Base-by-base conservation (phyloP, 1,140 invertebrate species). In the Zophobas atratus region DNA sequence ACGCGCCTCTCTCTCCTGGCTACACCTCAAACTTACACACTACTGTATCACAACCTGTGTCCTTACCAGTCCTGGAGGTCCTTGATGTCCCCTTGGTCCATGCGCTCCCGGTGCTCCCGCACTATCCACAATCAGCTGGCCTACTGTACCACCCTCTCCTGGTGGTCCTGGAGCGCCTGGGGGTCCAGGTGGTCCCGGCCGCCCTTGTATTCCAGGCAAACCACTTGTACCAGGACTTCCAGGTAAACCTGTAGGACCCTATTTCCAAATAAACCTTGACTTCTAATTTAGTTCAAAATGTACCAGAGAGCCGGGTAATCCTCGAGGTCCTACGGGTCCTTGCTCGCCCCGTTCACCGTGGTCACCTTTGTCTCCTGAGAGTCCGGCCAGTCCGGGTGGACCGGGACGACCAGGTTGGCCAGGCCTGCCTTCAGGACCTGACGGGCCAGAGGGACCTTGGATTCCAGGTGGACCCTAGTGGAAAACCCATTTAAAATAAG, bases 321-420 rank as follows among this genome's bases (percentile, higher is more conserved):
- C 82, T 3, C 88, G 86, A 0, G 90, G 88, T 48, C 93, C 93
- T 48, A 90, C 88, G 0, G 90, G 88, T 2, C 93, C 93, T 85
- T 92, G 77, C 60, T 46, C 41, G 1, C 88, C 86, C 51, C 84
- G 81, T 53, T 89, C 86, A 39, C 90, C 90, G 74, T 79, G 78
- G 33, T 87, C 86, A 55, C 90, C 90, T 77, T 87, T 86, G 32
- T 84, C 82, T 3, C 90, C 20, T 20, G 20, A 20, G 20, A 20
- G 20, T 20, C 20, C 20, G 20, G 20, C 20, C 20, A 20, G 0
- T 20, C 20, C 90, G 53, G 79, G 38, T 63, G 83, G 86, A 39
- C 90, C 89, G 70, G 84, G 81, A 1, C 87, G 88, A n/a, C 89
- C 88, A 2, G 87, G 86, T 5, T 82, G 82, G 4, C 86, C 88